phyloP scores from a whole-genome alignment of 2,888 invertebrate genomes.

The Cordylochernes scorpioides region DNA sequence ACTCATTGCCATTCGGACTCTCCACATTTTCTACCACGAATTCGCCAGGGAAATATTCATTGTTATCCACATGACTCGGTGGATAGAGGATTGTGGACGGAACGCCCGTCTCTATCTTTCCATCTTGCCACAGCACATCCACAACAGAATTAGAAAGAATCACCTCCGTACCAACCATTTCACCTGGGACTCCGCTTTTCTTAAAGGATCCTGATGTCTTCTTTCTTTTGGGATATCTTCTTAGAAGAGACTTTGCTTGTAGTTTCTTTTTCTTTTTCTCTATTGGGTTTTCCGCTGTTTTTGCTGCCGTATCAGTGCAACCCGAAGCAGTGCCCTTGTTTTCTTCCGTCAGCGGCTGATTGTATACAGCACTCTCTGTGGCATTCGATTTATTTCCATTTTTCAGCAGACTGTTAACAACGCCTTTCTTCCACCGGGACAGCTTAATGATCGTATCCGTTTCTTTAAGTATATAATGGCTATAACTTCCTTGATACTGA shows the following conservation, averaged over 20 bases:
- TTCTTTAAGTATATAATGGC: constrained; percentile 46
- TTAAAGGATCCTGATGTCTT: too few species aligned
- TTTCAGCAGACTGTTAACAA: too few species aligned
- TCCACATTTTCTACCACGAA: constrained; percentile 54
- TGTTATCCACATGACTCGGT: constrained; percentile 77
- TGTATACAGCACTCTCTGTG: too few species aligned
- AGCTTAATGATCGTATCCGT: constrained; percentile 46
- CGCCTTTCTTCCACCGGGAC: constrained; percentile 40
- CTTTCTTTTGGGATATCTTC: too few species aligned
- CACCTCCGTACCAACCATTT: constrained; percentile 50
- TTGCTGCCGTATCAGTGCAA: too few species aligned
- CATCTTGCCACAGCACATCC: constrained; percentile 63
- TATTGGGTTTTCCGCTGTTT: too few species aligned
- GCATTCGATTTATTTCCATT: too few species aligned
- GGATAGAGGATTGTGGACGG: constrained; percentile 69
- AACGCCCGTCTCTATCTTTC: constrained; percentile 55
- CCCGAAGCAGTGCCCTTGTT: too few species aligned
- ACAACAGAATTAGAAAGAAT: constrained; percentile 49
- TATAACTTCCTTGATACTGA: constrained; percentile 69
- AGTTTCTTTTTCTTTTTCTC: too few species aligned
- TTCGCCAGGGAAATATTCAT: constrained; percentile 84
- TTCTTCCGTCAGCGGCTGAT: too few species aligned
- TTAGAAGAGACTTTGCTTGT: too few species aligned
- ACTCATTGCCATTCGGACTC: constrained; percentile 26
- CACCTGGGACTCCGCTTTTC: constrained; percentile 32